Base-by-base conservation (phyloP, 2,113 vertebrate genomes). In the Oryctolagus cuniculus region DNA sequence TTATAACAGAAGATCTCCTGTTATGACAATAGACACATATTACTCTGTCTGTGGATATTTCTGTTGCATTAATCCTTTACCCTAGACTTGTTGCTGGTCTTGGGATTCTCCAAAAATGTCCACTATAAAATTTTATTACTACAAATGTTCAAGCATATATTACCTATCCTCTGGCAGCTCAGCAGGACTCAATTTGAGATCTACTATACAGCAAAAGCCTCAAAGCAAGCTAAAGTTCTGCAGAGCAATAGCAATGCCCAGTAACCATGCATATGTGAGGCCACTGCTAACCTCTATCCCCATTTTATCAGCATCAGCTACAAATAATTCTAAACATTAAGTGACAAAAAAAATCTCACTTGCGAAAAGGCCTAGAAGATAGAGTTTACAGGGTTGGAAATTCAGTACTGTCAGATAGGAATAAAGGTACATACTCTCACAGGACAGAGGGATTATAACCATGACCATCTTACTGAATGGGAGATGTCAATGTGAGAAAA, bases 311-410 rank as follows among this genome's bases (percentile, higher is more conserved):
- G 44, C 49, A 29, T 77, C 15, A 53, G 49, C 53, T 83, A 74
- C 36, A 93, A 79, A 87, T 75, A 83, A 61, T 31, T 89, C 53
- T 49, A 94, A 93, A 74, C 16, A 66, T 24, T 64, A 77, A 87
- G 9, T 73, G 53, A 66, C 63, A 69, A 49, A 87, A 58, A 78
- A 6, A 83, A 64, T 24, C 5, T 95, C 10, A 77, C 25, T 44
- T 31, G 36, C 25, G 78, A 63, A 87, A 93, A 51, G 16, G 17
- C 25, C 13, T 87, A 11, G 31, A 75, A 96, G n/a, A 83, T 22
- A 66, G 81, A 74, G 22, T 51, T 66, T 53, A 15, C 17, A 78
- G 21, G 10, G 31, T 10, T 53, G 38, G 8, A 5, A n/a, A 83
- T 22, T 38, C 38, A 74, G 10, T 17, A 73, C 1, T 49, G n/a